These are phyloP conservation scores for Podiceps cristatus DNA, from an alignment of 2,113 vertebrate species.

Conservation along the genomic window DNA sequence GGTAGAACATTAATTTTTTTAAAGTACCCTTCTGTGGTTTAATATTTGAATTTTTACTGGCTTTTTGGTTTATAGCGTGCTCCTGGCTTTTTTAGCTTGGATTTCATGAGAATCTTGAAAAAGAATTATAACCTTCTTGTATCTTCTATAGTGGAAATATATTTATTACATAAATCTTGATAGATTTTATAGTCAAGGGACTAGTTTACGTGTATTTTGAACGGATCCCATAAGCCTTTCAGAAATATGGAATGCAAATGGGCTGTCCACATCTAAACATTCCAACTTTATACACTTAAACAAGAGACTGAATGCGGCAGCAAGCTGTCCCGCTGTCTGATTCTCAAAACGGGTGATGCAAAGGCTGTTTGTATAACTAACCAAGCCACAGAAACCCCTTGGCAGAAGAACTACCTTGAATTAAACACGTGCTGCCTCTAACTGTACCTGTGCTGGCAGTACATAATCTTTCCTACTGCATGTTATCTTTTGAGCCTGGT, in stretches of 20 bases:
- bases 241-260: neutral
- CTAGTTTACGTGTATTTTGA: neutral
- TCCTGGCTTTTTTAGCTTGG: neutral
- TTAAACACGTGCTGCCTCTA: neutral
- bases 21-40: neutral
- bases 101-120: neutral
- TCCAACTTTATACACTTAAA: neutral
- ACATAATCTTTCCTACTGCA: neutral
- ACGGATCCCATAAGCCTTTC: neutral
- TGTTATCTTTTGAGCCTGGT: neutral
- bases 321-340: neutral
- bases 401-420: neutral
- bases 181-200: neutral
- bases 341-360: neutral
- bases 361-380: neutral
- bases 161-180: neutral
- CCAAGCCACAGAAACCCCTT: neutral
- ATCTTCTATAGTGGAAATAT: neutral
- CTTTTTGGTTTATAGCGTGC: neutral
- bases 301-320: neutral
- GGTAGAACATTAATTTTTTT: neutral
- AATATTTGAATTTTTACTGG: neutral
- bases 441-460: neutral
- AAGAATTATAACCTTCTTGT: neutral
- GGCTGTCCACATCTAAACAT: neutral